phyloP scores from a whole-genome alignment of 1,140 invertebrate species.

The Hypsibius dujardini region DNA sequence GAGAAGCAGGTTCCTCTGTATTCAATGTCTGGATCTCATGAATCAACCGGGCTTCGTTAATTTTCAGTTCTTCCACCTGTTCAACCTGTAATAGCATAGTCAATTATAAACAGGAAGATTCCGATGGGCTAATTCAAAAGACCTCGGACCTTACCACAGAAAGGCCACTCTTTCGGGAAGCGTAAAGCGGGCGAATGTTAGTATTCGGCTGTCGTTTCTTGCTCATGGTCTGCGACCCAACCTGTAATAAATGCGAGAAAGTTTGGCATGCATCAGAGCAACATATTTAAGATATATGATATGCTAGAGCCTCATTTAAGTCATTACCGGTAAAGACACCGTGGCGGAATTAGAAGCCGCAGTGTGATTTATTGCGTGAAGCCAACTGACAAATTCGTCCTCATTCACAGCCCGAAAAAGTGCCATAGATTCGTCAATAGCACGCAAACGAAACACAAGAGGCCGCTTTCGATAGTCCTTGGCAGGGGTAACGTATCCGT shows the following conservation, averaged over 20 bases:
- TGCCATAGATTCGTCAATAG: neutral
- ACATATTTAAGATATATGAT: too few species aligned
- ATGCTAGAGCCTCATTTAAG: too few species aligned
- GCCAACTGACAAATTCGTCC: neutral
- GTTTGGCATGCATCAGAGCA: too few species aligned
- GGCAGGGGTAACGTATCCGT: neutral
- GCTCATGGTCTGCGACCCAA: neutral
- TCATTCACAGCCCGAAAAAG: constrained; percentile 3
- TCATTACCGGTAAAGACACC: neutral
- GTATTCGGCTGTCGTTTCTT: neutral
- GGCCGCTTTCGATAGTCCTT: neutral
- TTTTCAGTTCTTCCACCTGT: neutral
- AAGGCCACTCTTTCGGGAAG: neutral
- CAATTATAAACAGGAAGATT: neutral
- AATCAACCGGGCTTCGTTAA: neutral
- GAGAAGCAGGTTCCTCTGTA: neutral
- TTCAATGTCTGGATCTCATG: neutral
- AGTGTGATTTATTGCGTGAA: neutral
- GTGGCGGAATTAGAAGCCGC: neutral
- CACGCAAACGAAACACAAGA: neutral
- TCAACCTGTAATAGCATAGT: neutral
- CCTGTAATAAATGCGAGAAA: too few species aligned
- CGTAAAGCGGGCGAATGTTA: neutral
- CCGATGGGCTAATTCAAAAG: too few species aligned
- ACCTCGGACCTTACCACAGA: neutral